Evolutionary conservation across 2,113 vertebrate genomes (phyloP).

Genomic region (Phalacrocorax carbo): DNA sequence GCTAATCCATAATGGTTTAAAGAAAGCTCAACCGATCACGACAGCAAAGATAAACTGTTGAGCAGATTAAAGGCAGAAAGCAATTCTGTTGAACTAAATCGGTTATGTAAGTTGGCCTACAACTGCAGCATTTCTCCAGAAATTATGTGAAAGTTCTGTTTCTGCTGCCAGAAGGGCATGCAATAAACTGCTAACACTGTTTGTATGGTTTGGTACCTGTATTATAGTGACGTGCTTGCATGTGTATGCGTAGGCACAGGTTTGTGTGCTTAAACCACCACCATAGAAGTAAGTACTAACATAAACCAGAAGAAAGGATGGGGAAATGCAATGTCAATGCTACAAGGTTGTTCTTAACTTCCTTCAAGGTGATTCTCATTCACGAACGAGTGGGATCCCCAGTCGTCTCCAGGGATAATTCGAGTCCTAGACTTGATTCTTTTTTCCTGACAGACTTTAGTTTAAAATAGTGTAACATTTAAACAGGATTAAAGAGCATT

Average conservation of each 20-base stretch:
- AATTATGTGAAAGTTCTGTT: constrained; percentile 9
- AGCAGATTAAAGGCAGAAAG: constrained; percentile 70
- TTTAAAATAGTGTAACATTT: background rate
- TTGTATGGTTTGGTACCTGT: background rate
- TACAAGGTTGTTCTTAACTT: background rate
- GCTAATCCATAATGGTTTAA: constrained; percentile 64
- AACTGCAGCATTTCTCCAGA: background rate
- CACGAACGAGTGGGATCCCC: background rate
- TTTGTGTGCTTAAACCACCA: background rate
- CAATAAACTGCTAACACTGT: background rate
- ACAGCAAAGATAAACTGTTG: constrained; percentile 63
- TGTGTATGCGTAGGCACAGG: accelerated
- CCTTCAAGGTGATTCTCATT: background rate
- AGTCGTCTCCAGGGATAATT: background rate
- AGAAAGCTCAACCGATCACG: constrained; percentile 39
- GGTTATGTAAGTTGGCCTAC: constrained; percentile 58
- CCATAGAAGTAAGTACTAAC: background rate
- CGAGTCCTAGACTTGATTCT: background rate
- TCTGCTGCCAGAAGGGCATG: background rate
- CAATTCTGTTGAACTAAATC: constrained; percentile 43
- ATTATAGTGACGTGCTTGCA: accelerated
- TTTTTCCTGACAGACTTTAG: background rate
- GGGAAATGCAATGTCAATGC: background rate
- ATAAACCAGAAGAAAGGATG: background rate
- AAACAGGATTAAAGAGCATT: background rate